Percentiles rank a stretch among this genome's conserved stretches.
Conservation (phyloP, 2,113 vertebrate genomes). For the Sitta europaea region DNA sequence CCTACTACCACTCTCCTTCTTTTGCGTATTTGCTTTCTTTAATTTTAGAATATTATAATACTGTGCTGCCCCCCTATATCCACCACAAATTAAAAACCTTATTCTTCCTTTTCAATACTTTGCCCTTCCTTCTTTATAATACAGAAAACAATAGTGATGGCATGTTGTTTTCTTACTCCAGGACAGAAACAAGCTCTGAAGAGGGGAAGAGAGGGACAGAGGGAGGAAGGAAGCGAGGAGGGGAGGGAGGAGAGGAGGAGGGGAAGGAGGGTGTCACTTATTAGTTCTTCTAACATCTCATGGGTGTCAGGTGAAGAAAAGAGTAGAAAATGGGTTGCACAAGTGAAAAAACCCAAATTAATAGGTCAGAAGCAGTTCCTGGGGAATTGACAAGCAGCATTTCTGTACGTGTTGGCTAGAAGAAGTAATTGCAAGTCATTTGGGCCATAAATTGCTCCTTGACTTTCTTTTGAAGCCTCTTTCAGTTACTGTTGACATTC, state of each 20-base stretch:
- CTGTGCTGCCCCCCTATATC: neutral
- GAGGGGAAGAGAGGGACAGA: neutral
- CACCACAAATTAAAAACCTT: neutral
- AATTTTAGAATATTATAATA: neutral
- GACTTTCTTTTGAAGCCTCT: slow-evolving; percentile 4
- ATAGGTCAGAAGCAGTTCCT: neutral
- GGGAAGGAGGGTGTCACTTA: neutral
- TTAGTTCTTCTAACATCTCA: neutral
- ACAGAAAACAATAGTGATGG: neutral
- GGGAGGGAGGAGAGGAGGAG: fast-evolving
- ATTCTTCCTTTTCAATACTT: neutral
- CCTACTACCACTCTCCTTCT: neutral
- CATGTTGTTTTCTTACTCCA: neutral
- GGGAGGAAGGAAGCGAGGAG: fast-evolving
- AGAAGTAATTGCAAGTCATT: slow-evolving; percentile 1
- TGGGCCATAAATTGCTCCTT: neutral
- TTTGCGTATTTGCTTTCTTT: neutral
- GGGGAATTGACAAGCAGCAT: neutral
- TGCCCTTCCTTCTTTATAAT: neutral
- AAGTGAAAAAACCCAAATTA: neutral
- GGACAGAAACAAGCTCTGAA: neutral
- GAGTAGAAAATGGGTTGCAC: neutral
- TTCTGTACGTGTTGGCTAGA: neutral
- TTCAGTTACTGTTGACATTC: slow-evolving; percentile 9
- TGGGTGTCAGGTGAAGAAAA: neutral